These are phyloP conservation scores for Harlomillsia oculata DNA, from an alignment of 1,140 invertebrate genomes.

Conservation along the genomic window DNA sequence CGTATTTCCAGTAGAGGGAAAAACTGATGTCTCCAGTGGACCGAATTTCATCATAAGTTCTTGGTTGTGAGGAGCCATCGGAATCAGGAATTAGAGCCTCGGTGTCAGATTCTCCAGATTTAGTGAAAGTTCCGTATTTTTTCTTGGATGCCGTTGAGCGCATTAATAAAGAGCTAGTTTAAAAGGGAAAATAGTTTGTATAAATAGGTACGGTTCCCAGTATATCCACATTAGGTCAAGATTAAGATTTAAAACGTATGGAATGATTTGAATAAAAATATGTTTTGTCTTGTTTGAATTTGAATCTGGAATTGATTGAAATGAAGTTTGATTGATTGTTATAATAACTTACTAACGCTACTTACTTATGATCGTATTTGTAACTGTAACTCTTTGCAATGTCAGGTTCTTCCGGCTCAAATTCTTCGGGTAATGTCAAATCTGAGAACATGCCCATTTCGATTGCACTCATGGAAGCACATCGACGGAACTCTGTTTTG, in stretches of 20 bases:
- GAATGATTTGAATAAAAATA: too few species aligned
- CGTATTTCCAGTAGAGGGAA: constrained; percentile 31
- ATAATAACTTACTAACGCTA: constrained; percentile 4
- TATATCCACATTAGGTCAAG: not conserved
- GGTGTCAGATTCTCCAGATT: too few species aligned
- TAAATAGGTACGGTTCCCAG: not conserved
- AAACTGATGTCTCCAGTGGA: constrained; percentile 12
- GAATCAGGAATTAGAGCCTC: too few species aligned
- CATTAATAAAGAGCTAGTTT: not conserved
- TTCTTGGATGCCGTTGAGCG: not conserved
- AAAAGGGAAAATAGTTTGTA: not conserved
- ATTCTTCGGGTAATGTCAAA: constrained; percentile 11
- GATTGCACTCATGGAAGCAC: not conserved
- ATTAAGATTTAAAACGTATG: too few species aligned
- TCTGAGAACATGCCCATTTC: not conserved
- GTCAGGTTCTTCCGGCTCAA: constrained; percentile 14
- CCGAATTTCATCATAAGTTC: not conserved
- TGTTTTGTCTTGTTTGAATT: too few species aligned
- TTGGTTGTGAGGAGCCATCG: not conserved
- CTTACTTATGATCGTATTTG: not conserved
- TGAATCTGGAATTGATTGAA: too few species aligned
- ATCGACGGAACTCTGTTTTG: not conserved
- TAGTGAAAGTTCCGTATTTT: constrained; percentile 4
- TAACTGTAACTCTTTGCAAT: constrained; percentile 16
- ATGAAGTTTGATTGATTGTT: too few species aligned